Base-by-base conservation (phyloP, 2,888 invertebrate species). In the Stenotaenia linearis region DNA sequence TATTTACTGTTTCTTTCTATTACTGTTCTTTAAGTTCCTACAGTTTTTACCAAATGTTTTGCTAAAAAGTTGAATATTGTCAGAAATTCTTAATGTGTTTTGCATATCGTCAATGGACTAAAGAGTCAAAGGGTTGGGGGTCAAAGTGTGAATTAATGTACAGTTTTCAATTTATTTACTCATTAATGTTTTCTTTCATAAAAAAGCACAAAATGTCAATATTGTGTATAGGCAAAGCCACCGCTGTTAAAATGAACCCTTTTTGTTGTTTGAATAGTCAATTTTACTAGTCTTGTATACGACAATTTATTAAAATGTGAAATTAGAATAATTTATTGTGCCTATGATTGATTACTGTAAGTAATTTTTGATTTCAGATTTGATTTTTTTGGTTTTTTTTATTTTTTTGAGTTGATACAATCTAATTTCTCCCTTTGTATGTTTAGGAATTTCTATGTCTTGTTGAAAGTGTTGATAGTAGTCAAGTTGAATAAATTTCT, bases 401-500 rank as follows among this genome's bases (percentile, higher is more conserved):
- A 15, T 18, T 45, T 15, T 45, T 4, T 45, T 32, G 4, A 32
- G 9, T 56, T 56, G 56, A 56, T 9, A 21, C 7, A 18, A 56
- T 56, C 23, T 56, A 21, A 23, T 56, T 56, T 56, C 23, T 23
- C 56, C 21, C 61, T 61, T 61, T 61, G 61, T 61, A 61, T 61
- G 61, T 61, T 61, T 61, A 61, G 61, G 45, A 61, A 61, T 61
- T 61, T 61, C 61, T 61, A 61, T 61, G 61, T 61, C 61, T 61
- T 61, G 61, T 61, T 61, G 61, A 61, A 23, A 61, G 61, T 61
- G 61, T 61, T 61, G 28, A 25, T 61, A 61, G 61, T 61, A 61
- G 61, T 61, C 61, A 61, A 61, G 61, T 61, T 61, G 61, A 61
- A 61, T 61, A 61, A 61, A 61, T 61, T 61, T 61, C 61, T 61